A percentile compares a stretch with the other conserved stretches of the same genome.
These are phyloP conservation scores for Archegozetes longisetosus DNA, from an alignment of 1,140 invertebrate genomes.

Conservation along the genomic window DNA sequence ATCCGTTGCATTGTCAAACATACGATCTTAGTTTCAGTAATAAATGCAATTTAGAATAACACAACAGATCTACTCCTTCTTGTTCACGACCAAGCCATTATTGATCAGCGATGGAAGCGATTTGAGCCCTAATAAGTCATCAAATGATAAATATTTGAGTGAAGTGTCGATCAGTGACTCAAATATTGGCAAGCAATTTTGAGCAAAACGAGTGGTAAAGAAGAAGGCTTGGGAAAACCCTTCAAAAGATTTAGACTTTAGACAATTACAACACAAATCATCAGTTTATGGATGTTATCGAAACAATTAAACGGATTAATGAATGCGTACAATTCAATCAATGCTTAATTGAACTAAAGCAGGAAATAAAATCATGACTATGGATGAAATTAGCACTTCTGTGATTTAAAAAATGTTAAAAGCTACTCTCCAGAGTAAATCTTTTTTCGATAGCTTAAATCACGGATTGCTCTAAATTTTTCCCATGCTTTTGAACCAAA, in stretches of 20 bases:
- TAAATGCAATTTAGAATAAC: no score
- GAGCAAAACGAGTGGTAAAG: no score
- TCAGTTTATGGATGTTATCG: conserved; percentile 16
- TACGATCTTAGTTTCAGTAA: not conserved
- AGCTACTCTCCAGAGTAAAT: conserved; percentile 53
- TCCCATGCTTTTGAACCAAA: conserved; percentile 93
- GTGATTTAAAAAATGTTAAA: conserved; percentile 51
- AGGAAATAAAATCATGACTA: conserved; percentile 40
- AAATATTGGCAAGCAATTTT: no score
- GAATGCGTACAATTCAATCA: conserved; percentile 4
- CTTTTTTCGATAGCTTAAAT: conserved; percentile 66
- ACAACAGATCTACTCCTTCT: not conserved
- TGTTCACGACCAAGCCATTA: not conserved
- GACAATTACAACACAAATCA: conserved; percentile 44
- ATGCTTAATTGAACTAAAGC: conserved; percentile 11
- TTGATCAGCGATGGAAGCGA: conserved; percentile 41
- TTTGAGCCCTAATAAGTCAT: no score
- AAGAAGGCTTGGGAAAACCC: no score
- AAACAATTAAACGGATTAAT: conserved; percentile 14
- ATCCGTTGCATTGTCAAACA: no score
- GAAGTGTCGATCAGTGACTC: no score
- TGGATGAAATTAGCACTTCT: conserved; percentile 63
- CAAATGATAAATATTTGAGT: no score
- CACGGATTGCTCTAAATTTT: conserved; percentile 57
- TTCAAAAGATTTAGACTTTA: no score